Evolutionary conservation across 2,797 vertebrate genomes (phyloP), one percentile per base, ranked within the genome.

Genomic region (Betta splendens): DNA sequence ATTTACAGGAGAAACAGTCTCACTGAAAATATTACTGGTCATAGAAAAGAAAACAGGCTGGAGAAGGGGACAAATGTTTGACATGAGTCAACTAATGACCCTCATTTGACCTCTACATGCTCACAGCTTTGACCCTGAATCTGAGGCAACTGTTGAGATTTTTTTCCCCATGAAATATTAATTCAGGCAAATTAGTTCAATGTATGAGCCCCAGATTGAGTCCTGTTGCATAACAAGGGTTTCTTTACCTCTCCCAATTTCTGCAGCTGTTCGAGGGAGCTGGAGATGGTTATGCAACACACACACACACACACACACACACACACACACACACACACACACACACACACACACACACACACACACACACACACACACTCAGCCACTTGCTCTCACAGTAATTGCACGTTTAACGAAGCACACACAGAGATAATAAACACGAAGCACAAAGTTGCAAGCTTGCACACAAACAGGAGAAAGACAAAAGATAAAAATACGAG

Each of bases 281-380:
- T 49, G 43, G 33, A 70, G 63, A 71, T 58, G 64, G 77, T 84
- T 83, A 84, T 53, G 62, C 70, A 86, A 84, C 58, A 46, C 45
- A 35, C 48, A 52, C 48, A 39, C 48, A 49, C 43, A 50, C 50
- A 55, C 36, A 35, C 37, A 42, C 31, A n/a, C 6, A 15, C 43
- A 50, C 50, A 55, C 36, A 35, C 37, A 42, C 31, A n/a, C 6
- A 84, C 58, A 46, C 45, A 35, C 48, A 52, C 48, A 39, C 48
- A 49, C 43, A 50, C 50, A 55, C 36, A 35, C 37, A 42, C 31
- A n/a, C 6, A 15, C n/a, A 84, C 58, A 46, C 45, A 35, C 48
- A 52, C 48, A 39, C 48, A 49, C 43, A 50, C 50, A 55, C 36
- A 35, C 37, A 42, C 31, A n/a, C 6, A 15, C n/a, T n/a, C n/a